These are phyloP conservation scores for Dasyornis broadbenti DNA, from an alignment of 2,113 vertebrate species.

Conservation along the genomic window DNA sequence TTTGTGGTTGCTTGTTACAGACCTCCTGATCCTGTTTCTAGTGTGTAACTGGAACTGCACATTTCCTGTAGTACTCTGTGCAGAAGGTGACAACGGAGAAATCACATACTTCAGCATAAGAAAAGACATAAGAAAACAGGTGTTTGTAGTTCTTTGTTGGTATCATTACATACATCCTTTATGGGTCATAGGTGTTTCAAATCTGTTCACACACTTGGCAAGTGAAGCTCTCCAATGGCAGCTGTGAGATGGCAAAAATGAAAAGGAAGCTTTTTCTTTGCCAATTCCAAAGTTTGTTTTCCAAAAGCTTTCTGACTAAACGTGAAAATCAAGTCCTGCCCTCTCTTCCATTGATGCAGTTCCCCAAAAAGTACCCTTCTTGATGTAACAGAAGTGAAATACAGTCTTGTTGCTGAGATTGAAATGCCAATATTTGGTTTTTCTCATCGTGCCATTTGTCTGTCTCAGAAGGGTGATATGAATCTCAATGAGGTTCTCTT, in stretches of 20 bases:
- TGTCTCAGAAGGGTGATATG: not conserved
- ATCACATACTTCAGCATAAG: not conserved
- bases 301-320: not conserved
- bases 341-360: not conserved
- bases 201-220: not conserved
- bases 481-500: not conserved
- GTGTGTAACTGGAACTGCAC: not conserved
- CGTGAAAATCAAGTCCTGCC: not conserved
- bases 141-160: not conserved
- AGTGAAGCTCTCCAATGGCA: not conserved
- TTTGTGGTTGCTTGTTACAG: not conserved
- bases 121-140: not conserved
- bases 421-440: not conserved
- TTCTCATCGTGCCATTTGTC: not conserved
- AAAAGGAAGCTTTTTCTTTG: not conserved
- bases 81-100: not conserved
- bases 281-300: not conserved
- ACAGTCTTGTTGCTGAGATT: not conserved
- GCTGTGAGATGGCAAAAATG: not conserved
- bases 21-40: not conserved
- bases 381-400: not conserved
- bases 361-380: not conserved
- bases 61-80: not conserved
- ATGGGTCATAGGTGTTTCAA: not conserved
- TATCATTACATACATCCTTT: not conserved